A percentile compares a stretch with the other conserved stretches of the same genome.
Conservation (phyloP, 1,140 invertebrate species). For the Drosophila nigromelanica region DNA sequence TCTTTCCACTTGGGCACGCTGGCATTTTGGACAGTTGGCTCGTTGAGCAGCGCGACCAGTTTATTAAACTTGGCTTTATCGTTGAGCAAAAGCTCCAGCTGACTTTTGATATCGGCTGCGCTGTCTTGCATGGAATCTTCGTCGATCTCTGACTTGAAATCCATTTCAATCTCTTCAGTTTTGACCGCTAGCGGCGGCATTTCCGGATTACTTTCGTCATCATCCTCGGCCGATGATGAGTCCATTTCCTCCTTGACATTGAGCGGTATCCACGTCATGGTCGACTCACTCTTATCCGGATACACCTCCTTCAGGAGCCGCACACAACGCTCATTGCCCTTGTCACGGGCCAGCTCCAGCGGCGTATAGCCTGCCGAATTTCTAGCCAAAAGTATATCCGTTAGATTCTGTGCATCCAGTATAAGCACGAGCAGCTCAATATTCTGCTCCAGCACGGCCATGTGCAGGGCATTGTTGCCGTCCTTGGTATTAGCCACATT, state of each 20-base stretch:
- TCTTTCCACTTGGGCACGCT: slow-evolving; percentile 56
- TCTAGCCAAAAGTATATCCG: slow-evolving; percentile 52
- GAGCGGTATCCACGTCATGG: slow-evolving; percentile 69
- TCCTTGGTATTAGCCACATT: slow-evolving; percentile 84
- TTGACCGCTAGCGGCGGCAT: slow-evolving; percentile 21
- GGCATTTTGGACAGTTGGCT: slow-evolving; percentile 19
- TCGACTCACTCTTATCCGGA: slow-evolving; percentile 45
- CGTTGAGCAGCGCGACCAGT: slow-evolving; percentile 42
- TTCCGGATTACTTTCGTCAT: slow-evolving; percentile 47
- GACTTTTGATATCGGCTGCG: not conserved
- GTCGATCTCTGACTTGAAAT: slow-evolving; percentile 47
- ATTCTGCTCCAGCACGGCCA: slow-evolving; percentile 84
- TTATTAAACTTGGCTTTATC: slow-evolving; percentile 37
- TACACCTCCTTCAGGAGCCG: slow-evolving; percentile 57
- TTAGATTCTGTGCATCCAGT: slow-evolving; percentile 75
- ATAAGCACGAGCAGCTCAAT: slow-evolving; percentile 85
- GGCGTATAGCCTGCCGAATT: slow-evolving; percentile 71
- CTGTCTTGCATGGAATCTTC: slow-evolving; percentile 20
- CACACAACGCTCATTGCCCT: slow-evolving; percentile 47
- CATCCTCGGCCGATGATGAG: slow-evolving; percentile 67
- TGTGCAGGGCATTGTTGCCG: slow-evolving; percentile 86
- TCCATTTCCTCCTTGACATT: slow-evolving; percentile 69
- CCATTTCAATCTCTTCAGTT: slow-evolving; percentile 31
- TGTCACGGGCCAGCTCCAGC: slow-evolving; percentile 57
- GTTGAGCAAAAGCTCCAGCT: slow-evolving; percentile 40